A percentile compares a stretch with the other conserved stretches of the same genome.
These are phyloP conservation scores for Amblyjoppa fuscipennis DNA, from an alignment of 2,888 invertebrate genomes.

Conservation along the genomic window DNA sequence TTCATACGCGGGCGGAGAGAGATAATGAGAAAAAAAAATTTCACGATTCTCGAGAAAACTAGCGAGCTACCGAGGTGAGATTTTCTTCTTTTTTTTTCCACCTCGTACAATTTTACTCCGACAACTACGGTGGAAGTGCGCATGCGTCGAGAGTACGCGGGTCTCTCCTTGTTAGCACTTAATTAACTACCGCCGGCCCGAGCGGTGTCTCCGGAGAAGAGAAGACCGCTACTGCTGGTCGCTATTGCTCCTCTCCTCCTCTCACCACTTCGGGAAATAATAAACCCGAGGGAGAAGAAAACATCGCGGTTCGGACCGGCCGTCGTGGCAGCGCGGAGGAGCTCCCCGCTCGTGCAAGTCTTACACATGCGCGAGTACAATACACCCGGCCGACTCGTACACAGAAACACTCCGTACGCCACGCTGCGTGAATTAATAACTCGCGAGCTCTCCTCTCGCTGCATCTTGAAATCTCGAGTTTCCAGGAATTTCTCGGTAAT, in stretches of 20 bases:
- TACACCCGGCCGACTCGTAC: conserved; percentile 11
- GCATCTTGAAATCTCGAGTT: conserved; percentile 48
- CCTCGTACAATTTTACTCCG: conserved; percentile 54
- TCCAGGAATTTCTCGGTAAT: conserved; percentile 65
- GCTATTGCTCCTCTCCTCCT: conserved; percentile 47
- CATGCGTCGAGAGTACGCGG: conserved; percentile 71
- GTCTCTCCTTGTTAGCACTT: conserved; percentile 83
- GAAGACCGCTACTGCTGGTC: conserved; percentile 64
- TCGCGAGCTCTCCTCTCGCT: conserved; percentile 45
- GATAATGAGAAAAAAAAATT: conserved; percentile 25
- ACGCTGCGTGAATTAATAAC: conserved; percentile 70
- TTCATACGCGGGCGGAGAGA: conserved; percentile 20
- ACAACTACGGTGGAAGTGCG: conserved; percentile 40
- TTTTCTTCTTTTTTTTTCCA: conserved; percentile 42
- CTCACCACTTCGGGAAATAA: conserved; percentile 23
- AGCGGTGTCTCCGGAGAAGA: conserved; percentile 75
- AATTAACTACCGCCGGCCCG: conserved; percentile 81
- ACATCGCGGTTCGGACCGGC: conserved; percentile 14
- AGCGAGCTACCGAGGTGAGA: conserved; percentile 26
- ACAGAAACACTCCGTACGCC: conserved; percentile 39
- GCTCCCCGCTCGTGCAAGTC: conserved; percentile 8
- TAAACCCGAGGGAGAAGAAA: conserved; percentile 46
- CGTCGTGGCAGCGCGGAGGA: conserved; percentile 4
- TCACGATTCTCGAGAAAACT: conserved; percentile 46
- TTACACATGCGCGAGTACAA: background rate